Conservation (phyloP, 35 echinoderm and acorn worm genomes). For the Apostichopus japonicus region DNA sequence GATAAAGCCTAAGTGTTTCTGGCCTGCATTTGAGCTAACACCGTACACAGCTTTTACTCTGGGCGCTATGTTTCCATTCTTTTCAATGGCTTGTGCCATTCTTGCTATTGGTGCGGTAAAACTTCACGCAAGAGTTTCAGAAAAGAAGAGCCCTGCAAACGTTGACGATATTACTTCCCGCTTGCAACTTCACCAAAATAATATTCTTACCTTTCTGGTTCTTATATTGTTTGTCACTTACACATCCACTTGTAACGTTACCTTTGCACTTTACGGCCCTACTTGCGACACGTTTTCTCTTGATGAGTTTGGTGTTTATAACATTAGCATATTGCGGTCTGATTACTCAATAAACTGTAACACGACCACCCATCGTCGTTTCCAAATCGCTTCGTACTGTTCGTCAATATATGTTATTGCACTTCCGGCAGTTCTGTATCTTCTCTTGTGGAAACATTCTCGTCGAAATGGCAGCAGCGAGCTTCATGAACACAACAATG, state of each 20-base stretch:
- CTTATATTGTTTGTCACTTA: slow-evolving; percentile 18
- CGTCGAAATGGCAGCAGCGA: not conserved
- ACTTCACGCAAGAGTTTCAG: not conserved
- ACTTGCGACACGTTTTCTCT: not conserved
- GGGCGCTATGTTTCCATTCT: not conserved
- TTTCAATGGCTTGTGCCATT: not conserved
- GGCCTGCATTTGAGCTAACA: not conserved
- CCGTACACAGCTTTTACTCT: not conserved
- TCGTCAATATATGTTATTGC: slow-evolving; percentile 16
- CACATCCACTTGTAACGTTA: slow-evolving; percentile 1
- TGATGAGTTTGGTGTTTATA: not conserved
- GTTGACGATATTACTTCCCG: not conserved
- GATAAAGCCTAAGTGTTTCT: slow-evolving; percentile 20
- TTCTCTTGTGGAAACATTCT: not conserved
- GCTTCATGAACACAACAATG: not conserved
- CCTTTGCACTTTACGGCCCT: not conserved
- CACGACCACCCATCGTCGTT: not conserved
- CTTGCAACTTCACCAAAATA: not conserved
- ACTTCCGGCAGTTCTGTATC: slow-evolving; percentile 19
- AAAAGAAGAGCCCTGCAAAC: not conserved
- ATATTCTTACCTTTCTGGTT: not conserved
- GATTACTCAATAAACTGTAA: slow-evolving; percentile 59
- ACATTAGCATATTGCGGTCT: slow-evolving; percentile 1
- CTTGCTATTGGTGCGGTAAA: not conserved
- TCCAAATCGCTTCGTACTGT: not conserved